These are phyloP conservation scores for Collichthys lucidus DNA, from an alignment of 2,113 vertebrate species.

Conservation along the genomic window DNA sequence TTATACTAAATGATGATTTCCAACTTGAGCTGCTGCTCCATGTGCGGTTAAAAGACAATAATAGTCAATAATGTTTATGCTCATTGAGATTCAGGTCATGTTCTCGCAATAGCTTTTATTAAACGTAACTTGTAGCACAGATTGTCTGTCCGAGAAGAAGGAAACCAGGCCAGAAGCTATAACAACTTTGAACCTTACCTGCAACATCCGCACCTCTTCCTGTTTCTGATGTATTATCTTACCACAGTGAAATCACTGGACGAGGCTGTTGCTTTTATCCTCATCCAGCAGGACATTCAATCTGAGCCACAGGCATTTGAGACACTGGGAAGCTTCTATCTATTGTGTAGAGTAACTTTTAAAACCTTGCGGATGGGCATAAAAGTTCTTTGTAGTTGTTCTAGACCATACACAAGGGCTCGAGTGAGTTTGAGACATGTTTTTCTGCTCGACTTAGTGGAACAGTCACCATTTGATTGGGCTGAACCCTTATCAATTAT, in stretches of 20 bases:
- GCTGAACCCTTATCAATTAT: slow-evolving; percentile 16
- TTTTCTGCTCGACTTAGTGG: slow-evolving; percentile 6
- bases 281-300: background rate
- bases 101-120: background rate
- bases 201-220: slow-evolving; percentile 33
- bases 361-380: background rate
- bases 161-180: slow-evolving; percentile 10
- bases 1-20: background rate
- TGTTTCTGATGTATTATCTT: slow-evolving; percentile 57
- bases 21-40: background rate
- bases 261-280: slow-evolving; percentile 3
- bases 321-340: background rate
- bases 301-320: background rate
- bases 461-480: slow-evolving; percentile 22
- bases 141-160: slow-evolving; percentile 22
- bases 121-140: background rate
- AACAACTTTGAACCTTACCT: slow-evolving; percentile 10
- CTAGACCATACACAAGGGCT: too few species aligned
- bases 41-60: background rate
- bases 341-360: background rate
- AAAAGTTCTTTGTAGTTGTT: background rate
- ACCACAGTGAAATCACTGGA: slow-evolving; percentile 29
- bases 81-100: background rate
- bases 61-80: background rate
- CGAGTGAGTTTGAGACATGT: background rate